These are phyloP conservation scores for Gasterosteus nipponicus DNA, from an alignment of 2,113 vertebrate species.

Conservation along the genomic window DNA sequence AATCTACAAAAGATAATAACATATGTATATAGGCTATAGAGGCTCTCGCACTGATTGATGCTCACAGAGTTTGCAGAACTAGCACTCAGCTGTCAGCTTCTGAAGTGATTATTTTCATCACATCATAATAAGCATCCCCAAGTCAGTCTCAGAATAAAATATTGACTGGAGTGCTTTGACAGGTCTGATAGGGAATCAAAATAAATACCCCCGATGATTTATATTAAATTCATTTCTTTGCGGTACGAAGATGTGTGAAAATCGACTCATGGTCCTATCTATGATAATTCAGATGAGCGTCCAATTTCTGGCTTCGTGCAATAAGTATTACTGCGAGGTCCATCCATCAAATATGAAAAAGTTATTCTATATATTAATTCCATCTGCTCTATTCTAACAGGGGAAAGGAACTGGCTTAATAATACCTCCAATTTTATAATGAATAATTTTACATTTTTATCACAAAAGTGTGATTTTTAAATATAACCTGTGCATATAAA, in stretches of 20 bases:
- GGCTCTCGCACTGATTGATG: neutral
- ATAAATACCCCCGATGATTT: slow-evolving; percentile 5
- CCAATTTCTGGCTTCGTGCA: neutral
- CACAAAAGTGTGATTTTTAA: neutral
- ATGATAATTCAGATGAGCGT: slow-evolving; percentile 26
- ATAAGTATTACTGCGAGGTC: slow-evolving; percentile 2
- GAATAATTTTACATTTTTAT: neutral
- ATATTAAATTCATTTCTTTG: slow-evolving; percentile 5
- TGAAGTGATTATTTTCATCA: neutral
- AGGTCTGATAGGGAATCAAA: neutral
- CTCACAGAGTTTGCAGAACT: neutral
- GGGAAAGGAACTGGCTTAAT: neutral
- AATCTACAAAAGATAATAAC: slow-evolving; percentile 79
- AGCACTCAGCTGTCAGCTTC: slow-evolving; percentile 1
- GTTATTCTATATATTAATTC: neutral
- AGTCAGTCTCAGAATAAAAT: neutral
- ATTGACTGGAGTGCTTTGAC: slow-evolving; percentile 3
- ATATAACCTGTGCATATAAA: neutral
- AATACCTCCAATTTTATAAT: neutral
- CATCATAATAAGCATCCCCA: neutral
- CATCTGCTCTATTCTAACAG: neutral
- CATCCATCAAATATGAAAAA: neutral
- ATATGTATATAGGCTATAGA: neutral
- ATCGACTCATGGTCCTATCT: slow-evolving; percentile 24
- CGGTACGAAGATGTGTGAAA: slow-evolving; percentile 23